Conservation (phyloP, 2,797 vertebrate genomes). For the Cossypha dichroa region DNA sequence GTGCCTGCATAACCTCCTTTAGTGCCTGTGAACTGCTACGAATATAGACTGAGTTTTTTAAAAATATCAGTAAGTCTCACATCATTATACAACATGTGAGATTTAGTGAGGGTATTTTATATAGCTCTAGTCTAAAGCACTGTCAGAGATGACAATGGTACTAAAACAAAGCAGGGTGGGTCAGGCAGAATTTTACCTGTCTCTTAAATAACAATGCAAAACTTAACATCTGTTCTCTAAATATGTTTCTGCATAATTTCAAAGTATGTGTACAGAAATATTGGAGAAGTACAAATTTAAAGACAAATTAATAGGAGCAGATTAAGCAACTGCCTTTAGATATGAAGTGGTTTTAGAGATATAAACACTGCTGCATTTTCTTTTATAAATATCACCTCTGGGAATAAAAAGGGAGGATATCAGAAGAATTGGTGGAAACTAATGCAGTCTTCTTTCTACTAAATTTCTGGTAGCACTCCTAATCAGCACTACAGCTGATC, state of each 20-base stretch:
- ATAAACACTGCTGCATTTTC: neutral
- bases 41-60: neutral
- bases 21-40: neutral
- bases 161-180: neutral
- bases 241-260: neutral
- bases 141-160: neutral
- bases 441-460: neutral
- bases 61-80: neutral
- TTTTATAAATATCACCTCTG: constrained; percentile 16
- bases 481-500: neutral
- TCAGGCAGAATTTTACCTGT: neutral
- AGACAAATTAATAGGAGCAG: constrained; percentile 44
- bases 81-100: neutral
- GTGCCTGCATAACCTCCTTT: neutral
- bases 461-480: neutral
- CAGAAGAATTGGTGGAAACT: neutral
- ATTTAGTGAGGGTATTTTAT: neutral
- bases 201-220: neutral
- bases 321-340: neutral
- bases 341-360: neutral
- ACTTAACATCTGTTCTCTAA: neutral
- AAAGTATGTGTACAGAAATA: neutral
- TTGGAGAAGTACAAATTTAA: constrained; percentile 2
- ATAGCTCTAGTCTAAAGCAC: neutral
- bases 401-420: constrained; percentile 15